Evolutionary conservation across 2,113 vertebrate species (phyloP).

Genomic region (Microcebus jonahi): DNA sequence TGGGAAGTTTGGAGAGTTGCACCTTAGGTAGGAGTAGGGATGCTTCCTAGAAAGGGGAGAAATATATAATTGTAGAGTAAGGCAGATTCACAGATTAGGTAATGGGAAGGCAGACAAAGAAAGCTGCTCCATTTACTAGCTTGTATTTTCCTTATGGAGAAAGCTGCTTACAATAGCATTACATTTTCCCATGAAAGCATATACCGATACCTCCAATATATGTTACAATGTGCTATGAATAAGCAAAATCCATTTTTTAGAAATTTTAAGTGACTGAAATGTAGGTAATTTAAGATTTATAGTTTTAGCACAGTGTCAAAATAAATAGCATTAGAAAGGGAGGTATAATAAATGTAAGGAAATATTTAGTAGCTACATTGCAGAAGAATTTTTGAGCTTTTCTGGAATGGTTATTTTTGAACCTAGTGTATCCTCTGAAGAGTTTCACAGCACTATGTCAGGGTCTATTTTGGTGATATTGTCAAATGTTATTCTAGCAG

Average conservation of each 20-base stretch:
- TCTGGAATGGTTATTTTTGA: neutral
- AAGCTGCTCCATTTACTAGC: neutral
- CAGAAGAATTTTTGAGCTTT: neutral
- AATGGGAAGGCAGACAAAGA: neutral
- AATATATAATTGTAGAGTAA: neutral
- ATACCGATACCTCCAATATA: neutral
- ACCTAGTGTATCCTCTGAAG: neutral
- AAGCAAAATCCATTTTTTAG: neutral
- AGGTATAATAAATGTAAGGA: neutral
- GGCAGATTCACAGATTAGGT: neutral
- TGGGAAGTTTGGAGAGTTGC: neutral
- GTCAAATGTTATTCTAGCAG: neutral
- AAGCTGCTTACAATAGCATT: neutral
- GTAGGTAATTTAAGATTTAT: neutral
- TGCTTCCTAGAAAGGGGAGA: neutral
- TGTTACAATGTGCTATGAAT: neutral
- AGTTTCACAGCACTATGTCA: neutral
- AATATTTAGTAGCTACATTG: neutral
- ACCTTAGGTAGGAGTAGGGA: neutral
- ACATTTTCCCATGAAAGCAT: neutral
- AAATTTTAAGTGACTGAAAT: neutral
- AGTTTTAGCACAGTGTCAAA: neutral
- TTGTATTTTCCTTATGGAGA: neutral
- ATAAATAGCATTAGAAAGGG: neutral
- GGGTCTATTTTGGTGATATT: neutral